A percentile compares a stretch with the other conserved stretches of the same genome.
These are phyloP conservation scores for Drosophila navojoa DNA, from an alignment of 1,140 invertebrate genomes.

Conservation along the genomic window DNA sequence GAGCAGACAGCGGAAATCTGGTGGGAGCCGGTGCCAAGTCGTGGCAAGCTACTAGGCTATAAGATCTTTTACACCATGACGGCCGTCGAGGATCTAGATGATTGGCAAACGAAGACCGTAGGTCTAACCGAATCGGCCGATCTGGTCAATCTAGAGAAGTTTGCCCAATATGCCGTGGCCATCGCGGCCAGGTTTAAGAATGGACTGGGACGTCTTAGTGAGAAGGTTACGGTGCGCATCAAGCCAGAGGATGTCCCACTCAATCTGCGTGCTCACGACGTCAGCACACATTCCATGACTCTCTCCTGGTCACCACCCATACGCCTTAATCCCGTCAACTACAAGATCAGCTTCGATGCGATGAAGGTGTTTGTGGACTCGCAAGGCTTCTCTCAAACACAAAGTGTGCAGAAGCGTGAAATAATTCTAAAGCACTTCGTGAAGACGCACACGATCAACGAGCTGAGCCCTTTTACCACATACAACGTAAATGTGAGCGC, in stretches of 20 bases:
- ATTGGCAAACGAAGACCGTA: conserved; percentile 94
- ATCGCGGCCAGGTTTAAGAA: conserved; percentile 93
- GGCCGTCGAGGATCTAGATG: conserved; percentile 95
- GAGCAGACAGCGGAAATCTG: conserved; percentile 96
- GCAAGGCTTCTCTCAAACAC: conserved; percentile 94
- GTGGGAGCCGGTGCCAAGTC: conserved; percentile 96
- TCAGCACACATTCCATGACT: conserved; percentile 95
- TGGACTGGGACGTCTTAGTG: conserved; percentile 89
- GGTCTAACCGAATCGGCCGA: conserved; percentile 95
- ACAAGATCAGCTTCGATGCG: conserved; percentile 96
- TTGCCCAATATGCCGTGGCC: conserved; percentile 95
- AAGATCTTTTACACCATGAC: conserved; percentile 96
- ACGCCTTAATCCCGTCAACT: conserved; percentile 93
- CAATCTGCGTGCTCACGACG: conserved; percentile 92
- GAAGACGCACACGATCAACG: conserved; percentile 91
- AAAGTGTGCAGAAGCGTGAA: conserved; percentile 90
- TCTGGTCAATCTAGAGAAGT: conserved; percentile 94
- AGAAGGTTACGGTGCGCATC: conserved; percentile 93
- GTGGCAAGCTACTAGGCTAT: conserved; percentile 94
- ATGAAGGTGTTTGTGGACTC: conserved; percentile 98
- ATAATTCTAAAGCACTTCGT: conserved; percentile 89
- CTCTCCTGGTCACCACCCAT: conserved; percentile 97
- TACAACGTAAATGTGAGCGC: conserved; percentile 97
- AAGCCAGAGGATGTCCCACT: conserved; percentile 96
- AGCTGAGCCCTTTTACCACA: conserved; percentile 96